A percentile compares a stretch with the other conserved stretches of the same genome.
Evolutionary conservation across 2,797 vertebrate species (phyloP).

Genomic region (Tachyglossus aculeatus): DNA sequence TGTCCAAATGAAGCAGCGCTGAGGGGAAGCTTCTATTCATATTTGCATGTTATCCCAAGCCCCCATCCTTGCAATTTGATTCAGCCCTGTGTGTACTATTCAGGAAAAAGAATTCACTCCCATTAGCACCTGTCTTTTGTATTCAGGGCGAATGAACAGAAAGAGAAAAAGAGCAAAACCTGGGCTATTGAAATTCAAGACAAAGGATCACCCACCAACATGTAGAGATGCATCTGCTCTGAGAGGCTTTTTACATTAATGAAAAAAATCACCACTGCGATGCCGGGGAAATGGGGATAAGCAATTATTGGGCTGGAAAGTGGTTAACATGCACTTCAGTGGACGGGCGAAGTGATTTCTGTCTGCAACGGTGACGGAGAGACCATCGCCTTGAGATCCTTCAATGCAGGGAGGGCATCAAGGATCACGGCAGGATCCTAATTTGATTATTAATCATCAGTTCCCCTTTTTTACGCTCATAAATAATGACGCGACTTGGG

Average conservation of each 20-base stretch:
- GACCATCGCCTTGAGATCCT: too few relatives aligned
- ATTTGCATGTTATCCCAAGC: background rate
- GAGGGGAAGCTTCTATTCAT: background rate
- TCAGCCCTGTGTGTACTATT: background rate
- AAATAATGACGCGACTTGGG: conserved; percentile 14
- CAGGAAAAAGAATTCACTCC: background rate
- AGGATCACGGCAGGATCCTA: conserved; percentile 8
- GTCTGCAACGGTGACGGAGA: background rate
- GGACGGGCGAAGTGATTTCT: background rate
- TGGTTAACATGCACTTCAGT: background rate
- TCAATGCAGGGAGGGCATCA: background rate
- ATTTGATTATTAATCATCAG: conserved; percentile 28
- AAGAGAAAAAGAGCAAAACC: background rate
- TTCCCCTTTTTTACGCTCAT: conserved; percentile 20
- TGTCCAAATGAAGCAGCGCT: background rate
- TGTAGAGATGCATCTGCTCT: background rate
- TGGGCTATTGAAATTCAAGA: conserved; percentile 19
- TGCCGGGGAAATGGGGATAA: background rate
- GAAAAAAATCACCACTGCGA: conserved; percentile 3
- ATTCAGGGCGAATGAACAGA: background rate
- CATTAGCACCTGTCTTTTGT: background rate
- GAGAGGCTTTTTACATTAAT: conserved; percentile 7
- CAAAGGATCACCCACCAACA: background rate
- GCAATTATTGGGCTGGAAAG: background rate
- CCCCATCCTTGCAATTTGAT: background rate